Percentiles rank a stretch among this genome's conserved stretches.
phyloP scores from a whole-genome alignment of 2,797 vertebrate genomes.

The Presbytis comata region DNA sequence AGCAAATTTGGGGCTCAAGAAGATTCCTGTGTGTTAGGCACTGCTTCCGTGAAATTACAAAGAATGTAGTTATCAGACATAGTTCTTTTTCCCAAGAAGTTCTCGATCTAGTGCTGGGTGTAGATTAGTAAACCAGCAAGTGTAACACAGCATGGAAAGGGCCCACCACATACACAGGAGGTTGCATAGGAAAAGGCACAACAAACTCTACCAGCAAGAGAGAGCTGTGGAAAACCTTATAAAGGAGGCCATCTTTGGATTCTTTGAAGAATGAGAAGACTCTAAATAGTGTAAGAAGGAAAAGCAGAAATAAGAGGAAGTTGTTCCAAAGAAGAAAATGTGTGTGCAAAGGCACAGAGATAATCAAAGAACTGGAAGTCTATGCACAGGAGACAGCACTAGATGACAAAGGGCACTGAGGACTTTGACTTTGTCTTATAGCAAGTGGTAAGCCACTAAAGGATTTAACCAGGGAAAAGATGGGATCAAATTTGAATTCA shows the following conservation, averaged over 20 bases:
- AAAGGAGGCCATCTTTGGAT: not conserved
- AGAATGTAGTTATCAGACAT: not conserved
- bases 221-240: not conserved
- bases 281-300: too few species aligned
- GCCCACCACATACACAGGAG: too few species aligned
- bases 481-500: not conserved
- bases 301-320: not conserved
- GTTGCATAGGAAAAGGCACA: not conserved
- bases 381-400: fast-evolving
- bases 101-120: not conserved
- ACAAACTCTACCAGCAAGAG: not conserved
- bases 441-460: not conserved
- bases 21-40: not conserved
- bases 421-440: not conserved
- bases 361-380: fast-evolving
- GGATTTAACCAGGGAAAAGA: not conserved
- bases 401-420: not conserved
- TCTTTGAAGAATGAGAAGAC: not conserved
- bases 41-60: not conserved
- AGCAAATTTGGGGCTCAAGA: not conserved
- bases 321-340: not conserved
- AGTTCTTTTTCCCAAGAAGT: too few species aligned
- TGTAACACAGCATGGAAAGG: not conserved
- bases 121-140: not conserved
- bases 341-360: not conserved